These are phyloP conservation scores for Misgurnus mizolepis DNA, from an alignment of 2,113 vertebrate species.

Conservation along the genomic window DNA sequence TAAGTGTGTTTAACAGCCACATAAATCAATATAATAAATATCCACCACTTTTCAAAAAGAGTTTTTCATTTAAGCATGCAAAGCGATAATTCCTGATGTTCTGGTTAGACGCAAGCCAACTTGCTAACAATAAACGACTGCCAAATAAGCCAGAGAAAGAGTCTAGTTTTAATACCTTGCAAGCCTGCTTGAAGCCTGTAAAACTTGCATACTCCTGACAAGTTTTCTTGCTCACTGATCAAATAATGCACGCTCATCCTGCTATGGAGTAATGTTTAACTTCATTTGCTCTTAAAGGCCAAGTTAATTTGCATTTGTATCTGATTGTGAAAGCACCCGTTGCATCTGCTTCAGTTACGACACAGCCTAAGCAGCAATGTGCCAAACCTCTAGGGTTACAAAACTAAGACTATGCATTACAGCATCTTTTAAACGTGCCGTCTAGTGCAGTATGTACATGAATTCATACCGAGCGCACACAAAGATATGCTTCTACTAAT, in stretches of 20 bases:
- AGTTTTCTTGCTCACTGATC: neutral
- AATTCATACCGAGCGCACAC: too few relatives aligned
- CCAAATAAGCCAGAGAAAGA: neutral
- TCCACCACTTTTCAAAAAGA: neutral
- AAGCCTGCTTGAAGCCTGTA: neutral
- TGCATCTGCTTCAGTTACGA: conserved; percentile 40
- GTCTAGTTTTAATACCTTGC: neutral
- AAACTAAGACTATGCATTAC: neutral
- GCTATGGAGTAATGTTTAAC: neutral
- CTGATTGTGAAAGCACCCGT: conserved; percentile 44
- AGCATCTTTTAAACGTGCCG: neutral
- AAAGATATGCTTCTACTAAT: too few relatives aligned
- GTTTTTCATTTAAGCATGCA: neutral
- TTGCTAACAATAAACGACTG: neutral
- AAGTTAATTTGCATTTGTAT: conserved; percentile 35
- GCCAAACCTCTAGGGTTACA: conserved; percentile 27
- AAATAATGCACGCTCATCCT: conserved; percentile 1
- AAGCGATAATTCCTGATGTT: neutral
- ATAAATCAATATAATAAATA: neutral
- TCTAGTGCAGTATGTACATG: neutral
- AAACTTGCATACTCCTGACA: neutral
- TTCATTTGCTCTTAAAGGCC: neutral
- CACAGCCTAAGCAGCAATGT: conserved; percentile 29
- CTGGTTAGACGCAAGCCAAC: neutral
- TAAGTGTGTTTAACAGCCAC: neutral